Evolutionary conservation across 2,888 invertebrate genomes (phyloP).

Genomic region (Ditylenchus weischeri): DNA sequence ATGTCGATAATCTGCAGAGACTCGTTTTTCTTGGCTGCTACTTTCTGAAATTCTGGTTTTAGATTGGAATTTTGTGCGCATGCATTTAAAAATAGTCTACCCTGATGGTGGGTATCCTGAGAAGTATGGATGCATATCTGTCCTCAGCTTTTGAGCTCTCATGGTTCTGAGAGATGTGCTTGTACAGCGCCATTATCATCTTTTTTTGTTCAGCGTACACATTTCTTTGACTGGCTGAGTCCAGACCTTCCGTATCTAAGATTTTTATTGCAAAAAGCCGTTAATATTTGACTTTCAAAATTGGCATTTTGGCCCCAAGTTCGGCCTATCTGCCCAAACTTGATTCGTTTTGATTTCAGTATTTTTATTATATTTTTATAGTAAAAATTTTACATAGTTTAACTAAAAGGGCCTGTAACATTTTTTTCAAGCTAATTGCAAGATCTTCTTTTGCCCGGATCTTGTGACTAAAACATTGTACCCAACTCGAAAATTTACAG

Average conservation of each 20-base stretch:
- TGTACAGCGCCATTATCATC: slow-evolving; percentile 46
- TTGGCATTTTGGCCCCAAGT: no score
- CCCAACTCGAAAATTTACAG: no score
- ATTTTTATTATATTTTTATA: no score
- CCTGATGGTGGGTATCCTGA: slow-evolving; percentile 54
- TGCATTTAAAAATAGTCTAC: slow-evolving; percentile 21
- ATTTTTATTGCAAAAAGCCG: not conserved
- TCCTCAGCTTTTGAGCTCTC: slow-evolving; percentile 40
- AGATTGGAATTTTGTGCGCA: no score
- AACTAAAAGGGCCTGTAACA: no score
- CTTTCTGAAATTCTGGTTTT: slow-evolving; percentile 40
- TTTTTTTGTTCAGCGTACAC: slow-evolving; percentile 57
- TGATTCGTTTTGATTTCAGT: no score
- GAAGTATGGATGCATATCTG: slow-evolving; percentile 50
- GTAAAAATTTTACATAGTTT: no score
- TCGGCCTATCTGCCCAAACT: no score
- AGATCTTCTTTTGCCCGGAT: no score
- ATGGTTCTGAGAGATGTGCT: slow-evolving; percentile 37
- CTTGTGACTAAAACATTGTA: no score
- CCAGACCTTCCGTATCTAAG: slow-evolving; percentile 55
- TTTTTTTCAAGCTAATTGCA: no score
- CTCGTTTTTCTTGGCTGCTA: slow-evolving; percentile 58
- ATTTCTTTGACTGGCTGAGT: slow-evolving; percentile 56
- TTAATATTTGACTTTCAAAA: no score
- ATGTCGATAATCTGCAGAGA: slow-evolving; percentile 57